These are phyloP conservation scores for Bombus sylvicola DNA, from an alignment of 1,140 invertebrate genomes.

Conservation along the genomic window DNA sequence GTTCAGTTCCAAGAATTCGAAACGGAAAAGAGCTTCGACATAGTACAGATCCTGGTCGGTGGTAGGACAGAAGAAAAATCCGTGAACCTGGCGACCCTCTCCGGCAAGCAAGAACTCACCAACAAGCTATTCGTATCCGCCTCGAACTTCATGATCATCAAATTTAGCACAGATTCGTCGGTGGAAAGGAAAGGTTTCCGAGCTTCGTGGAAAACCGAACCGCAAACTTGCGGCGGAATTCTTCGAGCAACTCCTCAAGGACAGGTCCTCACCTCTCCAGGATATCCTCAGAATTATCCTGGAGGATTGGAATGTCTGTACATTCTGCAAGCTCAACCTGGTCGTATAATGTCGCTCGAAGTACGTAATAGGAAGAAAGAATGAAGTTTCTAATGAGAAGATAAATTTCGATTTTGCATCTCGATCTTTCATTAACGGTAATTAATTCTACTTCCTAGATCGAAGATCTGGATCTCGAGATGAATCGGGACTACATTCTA, in stretches of 20 bases:
- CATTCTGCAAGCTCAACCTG: conserved; percentile 93
- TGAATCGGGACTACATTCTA: conserved; percentile 93
- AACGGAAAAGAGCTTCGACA: conserved; percentile 97
- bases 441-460: conserved; percentile 80
- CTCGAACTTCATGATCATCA: conserved; percentile 98
- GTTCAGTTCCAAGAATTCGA: conserved; percentile 97
- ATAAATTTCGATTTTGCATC: too few relatives aligned
- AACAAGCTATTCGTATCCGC: conserved; percentile 95
- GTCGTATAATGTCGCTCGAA: conserved; percentile 94
- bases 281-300: conserved; percentile 95
- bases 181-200: conserved; percentile 97
- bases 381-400: too few relatives aligned
- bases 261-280: conserved; percentile 93
- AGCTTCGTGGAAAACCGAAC: conserved; percentile 96
- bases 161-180: conserved; percentile 96
- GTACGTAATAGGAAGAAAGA: conserved; percentile 62
- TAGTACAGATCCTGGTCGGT: conserved; percentile 96
- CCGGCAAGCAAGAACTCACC: conserved; percentile 92
- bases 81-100: conserved; percentile 94
- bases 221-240: conserved; percentile 93
- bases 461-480: conserved; percentile 94
- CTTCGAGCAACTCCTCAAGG: conserved; percentile 92
- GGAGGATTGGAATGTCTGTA: conserved; percentile 97
- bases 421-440: too few relatives aligned
- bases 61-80: conserved; percentile 97